Evolutionary conservation across 2,888 invertebrate species (phyloP), one percentile per base, ranked within the genome.

Genomic region (Ennomos quercinarius): DNA sequence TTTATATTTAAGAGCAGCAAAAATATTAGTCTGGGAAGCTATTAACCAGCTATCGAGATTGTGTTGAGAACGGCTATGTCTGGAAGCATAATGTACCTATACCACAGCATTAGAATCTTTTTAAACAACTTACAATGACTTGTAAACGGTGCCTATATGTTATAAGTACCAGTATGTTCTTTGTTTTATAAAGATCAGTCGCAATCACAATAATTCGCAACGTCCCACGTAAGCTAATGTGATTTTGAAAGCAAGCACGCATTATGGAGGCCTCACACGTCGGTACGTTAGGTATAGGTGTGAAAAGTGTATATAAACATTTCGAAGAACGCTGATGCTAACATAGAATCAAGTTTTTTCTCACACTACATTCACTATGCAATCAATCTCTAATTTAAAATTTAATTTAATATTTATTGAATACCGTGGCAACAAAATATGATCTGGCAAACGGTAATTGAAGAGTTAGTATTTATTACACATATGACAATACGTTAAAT

Each of bases 301-400:
- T 61, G 54, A 57, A 48, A 42, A 35, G 8, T 17, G 27, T 41
- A 46, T 13, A 49, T 59, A 51, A 42, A 57, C 55, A 53, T 35
- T 65, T 59, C 63, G 35, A 13, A 63, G 57, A 60, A 67, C 40
- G 60, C 59, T 64, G 62, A 63, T 53, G 42, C 36, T 35, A 8
- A n/a, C 3, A 27, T 6, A 27, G 27, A 34, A 11, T 10, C 11
- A 27, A 50, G 39, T 49, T 49, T 27, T n/a, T 57, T 57, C 57
- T 45, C 57, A 57, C 50, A 45, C 10, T 40, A 34, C 9, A 48
- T 42, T 37, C 8, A 39, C 49, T 44, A 10, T 42, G 38, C 38
- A 44, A 43, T 48, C 35, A 49, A 8, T 27, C 10, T 34, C 10
- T 11, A 11, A 41, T 12, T 6, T 10, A 9, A 9, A n/a, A 9